Percentiles rank a stretch among this genome's conserved stretches.
Evolutionary conservation across 2,888 invertebrate genomes (phyloP).

Genomic region (Trissolcus japonicus): DNA sequence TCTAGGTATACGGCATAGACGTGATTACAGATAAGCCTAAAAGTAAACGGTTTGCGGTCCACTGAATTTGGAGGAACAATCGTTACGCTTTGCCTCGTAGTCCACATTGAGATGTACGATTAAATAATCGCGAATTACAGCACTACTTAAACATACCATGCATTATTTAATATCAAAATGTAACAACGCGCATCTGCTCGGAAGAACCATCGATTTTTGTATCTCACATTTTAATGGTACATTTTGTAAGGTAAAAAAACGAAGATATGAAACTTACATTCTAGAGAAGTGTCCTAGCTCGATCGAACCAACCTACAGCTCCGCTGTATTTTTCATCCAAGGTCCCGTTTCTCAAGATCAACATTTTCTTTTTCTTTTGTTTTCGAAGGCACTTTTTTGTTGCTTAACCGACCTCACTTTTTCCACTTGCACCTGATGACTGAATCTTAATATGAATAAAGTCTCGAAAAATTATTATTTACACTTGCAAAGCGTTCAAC

Average conservation of each 20-base stretch:
- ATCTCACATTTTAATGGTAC: constrained; percentile 46
- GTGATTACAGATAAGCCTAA: constrained; percentile 49
- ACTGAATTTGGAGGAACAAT: constrained; percentile 49
- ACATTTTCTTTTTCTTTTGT: constrained; percentile 57
- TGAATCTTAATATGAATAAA: constrained; percentile 1
- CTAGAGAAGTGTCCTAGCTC: constrained; percentile 70
- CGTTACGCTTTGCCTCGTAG: constrained; percentile 31
- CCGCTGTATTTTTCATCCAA: constrained; percentile 63
- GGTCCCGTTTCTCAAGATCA: constrained; percentile 64
- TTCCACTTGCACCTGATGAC: constrained; percentile 34
- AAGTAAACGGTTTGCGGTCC: constrained; percentile 40
- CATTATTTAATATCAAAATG: constrained; percentile 30
- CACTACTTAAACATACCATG: constrained; percentile 40
- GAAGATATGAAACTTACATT: constrained; percentile 67
- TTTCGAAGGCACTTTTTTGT: constrained; percentile 66
- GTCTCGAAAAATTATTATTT: neutral
- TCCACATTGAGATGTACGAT: constrained; percentile 44
- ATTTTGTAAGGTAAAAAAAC: constrained; percentile 34
- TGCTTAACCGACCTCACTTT: constrained; percentile 33
- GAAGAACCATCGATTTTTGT: constrained; percentile 32
- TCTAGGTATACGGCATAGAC: constrained; percentile 41
- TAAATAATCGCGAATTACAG: constrained; percentile 25
- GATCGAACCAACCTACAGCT: constrained; percentile 65
- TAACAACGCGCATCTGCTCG: constrained; percentile 26
- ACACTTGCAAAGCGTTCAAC: neutral